Evolutionary conservation across 2,113 vertebrate species (phyloP).

Genomic region (Gasterosteus aculeatus): DNA sequence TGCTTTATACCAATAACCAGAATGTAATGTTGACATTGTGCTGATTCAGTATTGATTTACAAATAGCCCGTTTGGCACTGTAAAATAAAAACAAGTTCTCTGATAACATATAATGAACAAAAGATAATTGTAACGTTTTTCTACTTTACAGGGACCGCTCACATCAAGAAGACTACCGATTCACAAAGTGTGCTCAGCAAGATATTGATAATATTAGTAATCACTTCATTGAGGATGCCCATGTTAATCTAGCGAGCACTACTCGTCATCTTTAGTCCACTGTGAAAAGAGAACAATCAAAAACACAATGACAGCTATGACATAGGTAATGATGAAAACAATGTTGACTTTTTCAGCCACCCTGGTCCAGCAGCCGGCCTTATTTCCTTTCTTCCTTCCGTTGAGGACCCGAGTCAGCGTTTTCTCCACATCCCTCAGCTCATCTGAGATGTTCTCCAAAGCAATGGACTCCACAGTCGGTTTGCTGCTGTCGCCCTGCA

Average conservation of each 20-base stretch:
- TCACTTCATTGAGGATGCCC: background rate
- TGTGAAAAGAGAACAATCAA: background rate
- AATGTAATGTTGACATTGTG: too few relatives aligned
- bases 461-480: background rate
- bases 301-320: slow-evolving; percentile 22
- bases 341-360: slow-evolving; percentile 35
- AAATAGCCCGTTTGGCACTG: too few relatives aligned
- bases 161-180: too few relatives aligned
- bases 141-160: too few relatives aligned
- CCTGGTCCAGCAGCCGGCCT: slow-evolving; percentile 35
- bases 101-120: background rate
- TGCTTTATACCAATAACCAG: too few relatives aligned
- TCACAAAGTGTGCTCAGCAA: background rate
- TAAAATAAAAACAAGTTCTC: too few relatives aligned
- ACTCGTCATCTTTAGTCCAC: background rate
- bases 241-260: background rate
- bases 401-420: slow-evolving; percentile 8
- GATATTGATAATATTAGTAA: background rate
- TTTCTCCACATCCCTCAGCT: slow-evolving; percentile 19
- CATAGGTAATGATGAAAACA: slow-evolving; percentile 35
- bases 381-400: background rate
- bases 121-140: too few relatives aligned
- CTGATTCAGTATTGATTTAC: too few relatives aligned
- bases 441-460: slow-evolving; percentile 18
- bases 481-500: slow-evolving; percentile 1